Conservation (phyloP, 2,797 vertebrate genomes). For the Hybognathus amarus region DNA sequence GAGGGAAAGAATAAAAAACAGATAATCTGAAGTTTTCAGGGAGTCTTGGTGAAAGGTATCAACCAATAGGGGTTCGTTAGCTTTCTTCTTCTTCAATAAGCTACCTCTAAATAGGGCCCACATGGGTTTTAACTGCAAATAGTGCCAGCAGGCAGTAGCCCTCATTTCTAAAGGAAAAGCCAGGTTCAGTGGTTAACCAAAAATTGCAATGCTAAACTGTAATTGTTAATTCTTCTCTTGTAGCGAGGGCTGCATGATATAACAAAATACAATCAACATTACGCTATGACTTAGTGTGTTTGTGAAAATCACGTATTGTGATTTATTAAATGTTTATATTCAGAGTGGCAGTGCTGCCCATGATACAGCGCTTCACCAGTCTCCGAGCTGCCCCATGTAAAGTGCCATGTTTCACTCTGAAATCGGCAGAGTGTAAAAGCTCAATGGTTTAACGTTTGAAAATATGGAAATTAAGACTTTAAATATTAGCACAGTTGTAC, state of each 20-base stretch:
- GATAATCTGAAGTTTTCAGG: constrained; percentile 26
- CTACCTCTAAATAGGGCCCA: constrained; percentile 48
- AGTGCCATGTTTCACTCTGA: background rate
- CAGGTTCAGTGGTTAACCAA: constrained; percentile 76
- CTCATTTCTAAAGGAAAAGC: constrained; percentile 65
- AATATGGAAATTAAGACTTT: background rate
- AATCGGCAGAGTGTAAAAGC: background rate
- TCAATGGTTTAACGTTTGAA: background rate
- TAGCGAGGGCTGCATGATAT: background rate
- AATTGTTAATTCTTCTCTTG: constrained; percentile 53
- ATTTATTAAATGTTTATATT: background rate
- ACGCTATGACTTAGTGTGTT: background rate
- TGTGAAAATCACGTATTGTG: background rate
- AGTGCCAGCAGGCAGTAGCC: constrained; percentile 54
- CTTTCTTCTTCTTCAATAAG: constrained; percentile 27
- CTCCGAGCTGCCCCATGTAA: background rate
- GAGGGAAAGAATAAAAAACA: constrained; percentile 6
- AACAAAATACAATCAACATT: background rate
- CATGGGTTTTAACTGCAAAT: constrained; percentile 30
- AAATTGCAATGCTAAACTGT: constrained; percentile 64
- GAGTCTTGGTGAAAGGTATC: constrained; percentile 42
- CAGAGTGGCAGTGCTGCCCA: background rate
- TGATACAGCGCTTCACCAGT: no score
- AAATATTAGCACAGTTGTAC: no score
- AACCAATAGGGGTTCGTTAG: constrained; percentile 13